Base-by-base conservation (phyloP, 2,113 vertebrate genomes). In the Muscicapa adusta region DNA sequence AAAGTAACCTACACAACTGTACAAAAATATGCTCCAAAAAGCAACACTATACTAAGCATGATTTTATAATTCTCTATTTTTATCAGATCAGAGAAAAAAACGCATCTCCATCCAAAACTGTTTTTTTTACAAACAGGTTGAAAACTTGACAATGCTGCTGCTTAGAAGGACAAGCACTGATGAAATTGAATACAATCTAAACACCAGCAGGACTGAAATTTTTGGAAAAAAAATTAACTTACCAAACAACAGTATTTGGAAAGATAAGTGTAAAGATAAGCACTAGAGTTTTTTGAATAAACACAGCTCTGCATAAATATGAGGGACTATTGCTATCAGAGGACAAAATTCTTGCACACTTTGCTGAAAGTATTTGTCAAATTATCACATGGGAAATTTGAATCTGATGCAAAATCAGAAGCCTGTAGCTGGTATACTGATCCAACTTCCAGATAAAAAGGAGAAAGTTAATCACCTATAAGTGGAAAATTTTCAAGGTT, bases 401-500 rank as follows among this genome's bases (percentile, higher is more conserved):
- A 88, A 83, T 73, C 58, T 33, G 34, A 85, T 17, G 15, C 40
- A 83, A 85, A 91, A 75, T 90, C 48, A 73, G 78, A 84, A 83
- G 75, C 80, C 56, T 92, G 73, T 67, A 91, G 40, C 88, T 84
- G 22, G 38, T 51, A 71, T 29, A 63, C 47, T 60, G 72, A 88
- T 91, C 63, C 3, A 5, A 60, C 38, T 0, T 34, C 56, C 72
- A 80, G 83, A 91, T 94, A 91, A 93, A 76, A 77, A 33, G 42
- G 29, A 94, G 58, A 54, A 89, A 86, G 83, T 77, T 90, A 90
- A 70, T 62, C 42, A 83, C 18, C 9, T 73, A 43, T 71, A 96
- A 94, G 71, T 71, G 76, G 94, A 90, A 95, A 83, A 47, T 77
- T 93, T 95, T 92, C 68, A 85, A 85, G 92, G 84, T 67, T 89